Conservation (phyloP, 2,113 vertebrate genomes). For the Alectura lathami region DNA sequence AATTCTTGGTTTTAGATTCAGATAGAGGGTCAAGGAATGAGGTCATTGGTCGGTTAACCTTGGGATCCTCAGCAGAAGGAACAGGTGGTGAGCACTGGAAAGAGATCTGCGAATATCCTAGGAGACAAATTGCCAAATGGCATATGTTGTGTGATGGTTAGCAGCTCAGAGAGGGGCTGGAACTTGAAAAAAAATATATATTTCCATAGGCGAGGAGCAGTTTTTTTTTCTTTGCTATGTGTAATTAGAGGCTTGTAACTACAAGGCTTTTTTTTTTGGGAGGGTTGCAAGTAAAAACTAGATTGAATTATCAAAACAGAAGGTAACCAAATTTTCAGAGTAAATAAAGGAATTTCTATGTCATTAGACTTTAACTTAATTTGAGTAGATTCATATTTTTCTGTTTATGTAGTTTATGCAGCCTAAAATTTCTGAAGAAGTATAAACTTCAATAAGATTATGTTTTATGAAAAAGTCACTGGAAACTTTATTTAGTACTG, state of each 20-base stretch:
- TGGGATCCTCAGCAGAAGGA: slow-evolving; percentile 87
- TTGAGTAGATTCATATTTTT: slow-evolving; percentile 6
- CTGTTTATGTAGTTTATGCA: slow-evolving; percentile 9
- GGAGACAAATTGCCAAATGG: slow-evolving; percentile 98
- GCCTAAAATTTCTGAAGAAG: not conserved
- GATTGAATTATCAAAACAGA: slow-evolving; percentile 64
- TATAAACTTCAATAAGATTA: not conserved
- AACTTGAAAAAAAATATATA: slow-evolving; percentile 35
- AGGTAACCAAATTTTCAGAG: slow-evolving; percentile 54
- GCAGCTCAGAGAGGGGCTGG: not conserved
- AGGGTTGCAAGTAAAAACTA: not conserved
- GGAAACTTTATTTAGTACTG: not conserved
- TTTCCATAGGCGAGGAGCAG: slow-evolving; percentile 69
- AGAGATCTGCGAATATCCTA: slow-evolving; percentile 96
- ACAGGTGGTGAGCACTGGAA: slow-evolving; percentile 96
- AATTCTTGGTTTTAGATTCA: slow-evolving; percentile 98
- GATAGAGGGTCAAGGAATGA: slow-evolving; percentile 85
- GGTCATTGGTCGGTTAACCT: slow-evolving; percentile 85
- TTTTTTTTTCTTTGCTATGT: slow-evolving; percentile 68
- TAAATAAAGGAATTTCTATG: slow-evolving; percentile 3
- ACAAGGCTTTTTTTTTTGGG: not conserved
- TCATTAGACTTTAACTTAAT: slow-evolving; percentile 29
- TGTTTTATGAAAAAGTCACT: not conserved
- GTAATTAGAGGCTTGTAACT: slow-evolving; percentile 59
- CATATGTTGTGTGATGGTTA: slow-evolving; percentile 92